Percentiles rank a stretch among this genome's conserved stretches.
These are phyloP conservation scores for Aeoliscus strigatus DNA, from an alignment of 2,797 vertebrate species.

Conservation along the genomic window DNA sequence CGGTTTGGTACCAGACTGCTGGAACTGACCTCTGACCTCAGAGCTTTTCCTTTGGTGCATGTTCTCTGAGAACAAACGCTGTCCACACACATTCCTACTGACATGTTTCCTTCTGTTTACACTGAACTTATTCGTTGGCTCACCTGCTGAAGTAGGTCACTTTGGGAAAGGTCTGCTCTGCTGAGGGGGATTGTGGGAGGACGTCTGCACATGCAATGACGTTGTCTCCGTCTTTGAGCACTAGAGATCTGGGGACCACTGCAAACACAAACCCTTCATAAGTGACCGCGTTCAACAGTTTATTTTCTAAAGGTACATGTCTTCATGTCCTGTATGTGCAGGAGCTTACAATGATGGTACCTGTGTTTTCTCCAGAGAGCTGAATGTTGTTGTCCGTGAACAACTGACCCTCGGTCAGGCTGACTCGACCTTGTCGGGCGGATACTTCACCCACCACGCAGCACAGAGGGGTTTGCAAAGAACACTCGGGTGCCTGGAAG, in stretches of 20 bases:
- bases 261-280: conserved; percentile 13
- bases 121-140: no score
- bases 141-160: conserved; percentile 67
- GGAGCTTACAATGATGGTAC: conserved; percentile 42
- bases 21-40: no score
- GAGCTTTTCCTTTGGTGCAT: no score
- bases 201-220: conserved; percentile 66
- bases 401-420: conserved; percentile 49
- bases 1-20: no score
- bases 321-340: no score
- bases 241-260: conserved; percentile 70
- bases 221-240: conserved; percentile 42
- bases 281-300: not conserved
- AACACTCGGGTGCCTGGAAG: conserved; percentile 63
- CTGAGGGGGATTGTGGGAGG: conserved; percentile 62
- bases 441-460: conserved; percentile 77
- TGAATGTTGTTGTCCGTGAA: conserved; percentile 64
- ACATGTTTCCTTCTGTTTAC: no score
- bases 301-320: no score
- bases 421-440: conserved; percentile 59
- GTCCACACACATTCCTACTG: no score
- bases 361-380: conserved; percentile 72
- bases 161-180: conserved; percentile 63
- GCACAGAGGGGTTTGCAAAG: conserved; percentile 49
- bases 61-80: no score